Base-by-base conservation (phyloP, 2,113 vertebrate genomes). In the Mastomys natalensis region DNA sequence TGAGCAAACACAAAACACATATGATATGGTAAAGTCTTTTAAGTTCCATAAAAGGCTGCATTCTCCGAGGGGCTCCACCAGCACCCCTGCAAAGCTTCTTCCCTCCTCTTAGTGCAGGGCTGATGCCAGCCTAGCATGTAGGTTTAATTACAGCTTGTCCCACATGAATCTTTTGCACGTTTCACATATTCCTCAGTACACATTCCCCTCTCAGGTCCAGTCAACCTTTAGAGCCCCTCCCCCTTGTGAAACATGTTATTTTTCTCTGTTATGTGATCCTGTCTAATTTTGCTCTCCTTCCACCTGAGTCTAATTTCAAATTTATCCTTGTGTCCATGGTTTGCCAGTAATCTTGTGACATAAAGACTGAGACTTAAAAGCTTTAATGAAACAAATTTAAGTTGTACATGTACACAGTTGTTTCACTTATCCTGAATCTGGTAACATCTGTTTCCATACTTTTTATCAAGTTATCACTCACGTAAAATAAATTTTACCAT, bases 1-100 rank as follows among this genome's bases (percentile, higher is more conserved):
- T 93, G 13, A 96, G 43, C 45, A 96, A 90, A 90, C 34, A 96
- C 60, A 94, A 94, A 94, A 58, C 34, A 96, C 11, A 84, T 48
- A 74, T 29, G 40, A 90, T 29, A 80, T 80, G 29, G 76, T 76
- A 73, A 1, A 87, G 66, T 77, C 89, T 88, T 90, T 90, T 90
- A 77, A 53, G 31, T 96, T 95, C 55, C 34, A 81, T 89, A 89
- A 90, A 74, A 87, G 37, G 8, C n/a, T 89, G 1, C 13, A 68
- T 94, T 92, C 43, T 94, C 76, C 3, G 60, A 88, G 48, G 48
- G 8, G 4, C 13, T 85, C 26, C 3, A 31, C 0, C 13, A 43
- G 48, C 43, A 48, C 34, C 53, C 26, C 31, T 77, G 17, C 9
- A 37, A 68, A 1, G n/a, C 17, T 7, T 26, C 55, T 37, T 86